Base-by-base conservation (phyloP, 2,797 vertebrate genomes). In the Eulemur mongoz region DNA sequence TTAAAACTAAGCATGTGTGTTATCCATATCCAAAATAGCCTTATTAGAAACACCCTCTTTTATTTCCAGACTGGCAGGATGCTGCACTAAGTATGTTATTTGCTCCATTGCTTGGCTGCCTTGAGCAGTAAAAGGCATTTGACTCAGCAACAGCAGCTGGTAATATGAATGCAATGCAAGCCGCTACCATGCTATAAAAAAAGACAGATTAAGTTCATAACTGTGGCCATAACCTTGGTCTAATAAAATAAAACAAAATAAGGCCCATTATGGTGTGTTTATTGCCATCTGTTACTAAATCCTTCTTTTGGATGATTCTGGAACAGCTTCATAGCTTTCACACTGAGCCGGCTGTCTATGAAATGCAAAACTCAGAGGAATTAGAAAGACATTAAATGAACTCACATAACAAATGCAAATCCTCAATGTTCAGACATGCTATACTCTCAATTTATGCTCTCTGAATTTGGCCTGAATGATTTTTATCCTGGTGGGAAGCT, bases 241-340 rank as follows among this genome's bases (percentile, higher is more conserved):
- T 98, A 96, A 97, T 97, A 97, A 97, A 96, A 95, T 95, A 97
- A 96, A 98, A 96, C 86, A 97, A 97, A 98, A 95, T 93, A 96
- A 57, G 95, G 83, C 30, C 90, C 63, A 96, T 98, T 97, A 97
- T 86, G 30, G 88, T 96, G 84, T 95, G 92, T 97, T 98, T 61
- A 96, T 96, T 98, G 88, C 96, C 97, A 97, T 98, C 98, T 98
- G 97, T 96, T 96, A 97, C 43, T 54, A 25, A 97, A 97, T 97
- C 52, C 73, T 95, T 97, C 96, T 96, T 98, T 98, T 50, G 43
- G 94, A 97, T 84, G 54, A 91, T 97, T 98, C 90, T 97, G 95
- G 94, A 98, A 96, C 7, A 32, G 69, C 91, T 98, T 97, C 54
- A 93, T 63, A 95, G 93, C 76, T 50, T 97, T 98, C 95, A 94